phyloP scores from a whole-genome alignment of 1,140 invertebrate species.

The Leptinotarsa lineolata region DNA sequence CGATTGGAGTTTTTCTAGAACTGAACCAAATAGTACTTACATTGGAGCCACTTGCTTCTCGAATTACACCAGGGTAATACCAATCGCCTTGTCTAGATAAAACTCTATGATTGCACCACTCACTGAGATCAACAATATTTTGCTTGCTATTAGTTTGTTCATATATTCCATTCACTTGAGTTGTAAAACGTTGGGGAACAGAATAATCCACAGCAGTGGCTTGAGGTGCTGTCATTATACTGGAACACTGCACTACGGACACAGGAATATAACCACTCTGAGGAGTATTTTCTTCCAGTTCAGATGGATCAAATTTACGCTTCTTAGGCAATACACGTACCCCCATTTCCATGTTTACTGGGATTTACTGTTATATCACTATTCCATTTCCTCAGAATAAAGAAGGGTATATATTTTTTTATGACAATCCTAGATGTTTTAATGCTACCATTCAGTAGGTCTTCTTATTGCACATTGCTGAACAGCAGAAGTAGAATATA shows the following conservation, averaged over 20 bases:
- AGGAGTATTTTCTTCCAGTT: constrained; percentile 68
- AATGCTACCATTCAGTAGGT: constrained; percentile 16
- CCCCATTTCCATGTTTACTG: constrained; percentile 54
- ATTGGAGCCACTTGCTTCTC: constrained; percentile 62
- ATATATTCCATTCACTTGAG: constrained; percentile 34
- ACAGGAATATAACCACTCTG: constrained; percentile 47
- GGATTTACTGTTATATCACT: constrained; percentile 19
- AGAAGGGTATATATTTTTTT: constrained; percentile 40
- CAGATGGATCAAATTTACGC: constrained; percentile 83
- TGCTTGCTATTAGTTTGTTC: constrained; percentile 42
- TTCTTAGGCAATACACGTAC: constrained; percentile 83
- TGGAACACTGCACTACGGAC: constrained; percentile 49
- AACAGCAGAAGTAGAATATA: constrained; percentile 19
- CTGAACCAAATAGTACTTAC: constrained; percentile 42
- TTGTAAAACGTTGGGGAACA: constrained; percentile 43
- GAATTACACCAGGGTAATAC: constrained; percentile 83
- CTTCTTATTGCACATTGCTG: constrained; percentile 29
- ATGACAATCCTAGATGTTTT: constrained; percentile 40
- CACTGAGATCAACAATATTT: constrained; percentile 74
- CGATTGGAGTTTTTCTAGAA: background rate
- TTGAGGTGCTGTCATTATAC: constrained; percentile 60
- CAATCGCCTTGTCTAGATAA: constrained; percentile 80
- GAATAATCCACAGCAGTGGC: constrained; percentile 67
- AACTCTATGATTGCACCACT: constrained; percentile 89
- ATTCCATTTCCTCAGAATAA: constrained; percentile 23